Conservation (phyloP, 2,113 vertebrate species). For the Dasypus novemcinctus region DNA sequence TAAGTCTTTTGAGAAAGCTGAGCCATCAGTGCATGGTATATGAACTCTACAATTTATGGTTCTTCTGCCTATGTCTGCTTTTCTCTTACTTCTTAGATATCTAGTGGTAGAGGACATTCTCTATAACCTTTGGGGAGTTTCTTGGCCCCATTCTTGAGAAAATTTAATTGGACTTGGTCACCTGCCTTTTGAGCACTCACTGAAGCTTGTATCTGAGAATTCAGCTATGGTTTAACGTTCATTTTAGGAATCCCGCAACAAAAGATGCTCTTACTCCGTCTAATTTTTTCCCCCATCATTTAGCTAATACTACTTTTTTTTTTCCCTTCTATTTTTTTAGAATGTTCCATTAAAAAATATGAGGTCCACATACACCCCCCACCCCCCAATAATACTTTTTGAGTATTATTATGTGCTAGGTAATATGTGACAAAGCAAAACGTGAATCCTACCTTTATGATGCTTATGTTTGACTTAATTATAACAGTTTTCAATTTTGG, state of each 20-base stretch:
- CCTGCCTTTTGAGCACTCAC: not conserved
- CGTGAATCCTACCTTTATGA: not conserved
- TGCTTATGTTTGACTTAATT: constrained; percentile 33
- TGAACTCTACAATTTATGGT: not conserved
- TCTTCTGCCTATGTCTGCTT: not conserved
- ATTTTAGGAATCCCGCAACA: not conserved
- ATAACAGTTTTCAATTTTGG: constrained; percentile 22
- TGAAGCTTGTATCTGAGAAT: not conserved
- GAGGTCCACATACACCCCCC: no score
- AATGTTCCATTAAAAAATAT: no score
- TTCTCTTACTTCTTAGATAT: not conserved
- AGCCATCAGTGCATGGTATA: not conserved
- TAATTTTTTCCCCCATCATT: not conserved
- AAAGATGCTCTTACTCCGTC: not conserved
- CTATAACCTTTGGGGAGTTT: not conserved
- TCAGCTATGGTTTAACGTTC: not conserved
- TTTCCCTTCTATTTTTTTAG: no score
- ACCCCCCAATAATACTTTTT: not conserved
- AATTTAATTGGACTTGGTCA: not conserved
- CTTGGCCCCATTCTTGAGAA: not conserved
- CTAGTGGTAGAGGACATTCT: not conserved
- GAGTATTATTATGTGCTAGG: not conserved
- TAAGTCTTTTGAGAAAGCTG: not conserved
- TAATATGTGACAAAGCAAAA: not conserved
- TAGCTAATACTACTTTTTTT: not conserved